Percentiles rank a stretch among this genome's conserved stretches.
phyloP scores from a whole-genome alignment of 2,888 invertebrate genomes.

The Sesia apiformis region DNA sequence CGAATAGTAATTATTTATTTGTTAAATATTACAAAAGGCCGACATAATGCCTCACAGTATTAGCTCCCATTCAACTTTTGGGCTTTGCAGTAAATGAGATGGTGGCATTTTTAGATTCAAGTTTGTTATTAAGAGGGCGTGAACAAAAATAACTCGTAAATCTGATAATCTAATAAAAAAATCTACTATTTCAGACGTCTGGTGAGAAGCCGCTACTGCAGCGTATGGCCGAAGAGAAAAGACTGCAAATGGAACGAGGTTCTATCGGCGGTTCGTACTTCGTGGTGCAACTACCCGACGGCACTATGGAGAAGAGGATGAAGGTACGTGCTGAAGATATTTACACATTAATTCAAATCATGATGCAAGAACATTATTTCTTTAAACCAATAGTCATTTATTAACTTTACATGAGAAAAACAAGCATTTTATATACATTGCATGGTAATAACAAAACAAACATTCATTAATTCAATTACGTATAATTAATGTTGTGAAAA shows the following conservation, averaged over 20 bases:
- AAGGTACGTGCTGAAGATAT: slow-evolving; percentile 73
- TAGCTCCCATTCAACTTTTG: not conserved
- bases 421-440: no score
- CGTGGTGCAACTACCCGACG: slow-evolving; percentile 90
- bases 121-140: no score
- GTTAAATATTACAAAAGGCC: not conserved
- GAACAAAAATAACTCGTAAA: no score
- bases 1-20: not conserved
- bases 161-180: not conserved
- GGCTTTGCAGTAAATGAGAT: no score
- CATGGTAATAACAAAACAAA: no score
- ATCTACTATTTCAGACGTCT: slow-evolving; percentile 48
- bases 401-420: no score
- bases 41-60: not conserved
- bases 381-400: no score
- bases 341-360: no score
- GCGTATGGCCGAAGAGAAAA: slow-evolving; percentile 94
- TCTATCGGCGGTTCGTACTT: slow-evolving; percentile 92
- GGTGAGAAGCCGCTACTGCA: slow-evolving; percentile 88
- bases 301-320: slow-evolving; percentile 90
- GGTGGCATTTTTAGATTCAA: no score
- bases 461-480: no score
- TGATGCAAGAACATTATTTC: no score
- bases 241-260: slow-evolving; percentile 91
- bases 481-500: no score